Percentiles rank a stretch among this genome's conserved stretches.
Evolutionary conservation across 2,888 invertebrate genomes (phyloP).

Genomic region (Leptinotarsa juncta): DNA sequence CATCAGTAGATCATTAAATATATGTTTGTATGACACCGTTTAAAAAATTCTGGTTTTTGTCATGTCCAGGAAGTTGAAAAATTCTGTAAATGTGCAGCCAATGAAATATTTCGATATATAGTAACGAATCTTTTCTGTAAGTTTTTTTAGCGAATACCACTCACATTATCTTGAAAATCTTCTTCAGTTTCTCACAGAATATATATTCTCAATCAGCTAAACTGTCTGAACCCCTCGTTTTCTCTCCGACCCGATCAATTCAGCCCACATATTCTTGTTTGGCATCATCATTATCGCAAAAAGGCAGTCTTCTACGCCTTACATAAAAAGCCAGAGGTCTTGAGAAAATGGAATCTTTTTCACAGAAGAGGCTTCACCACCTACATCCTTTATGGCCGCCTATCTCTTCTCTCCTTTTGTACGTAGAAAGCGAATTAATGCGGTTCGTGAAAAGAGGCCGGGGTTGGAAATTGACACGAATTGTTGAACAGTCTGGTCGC

Average conservation of each 20-base stretch:
- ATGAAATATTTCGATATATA: no score
- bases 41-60: no score
- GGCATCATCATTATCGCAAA: slow-evolving; percentile 8
- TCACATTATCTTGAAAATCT: no score
- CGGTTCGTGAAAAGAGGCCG: not conserved
- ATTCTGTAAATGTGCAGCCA: no score
- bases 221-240: not conserved
- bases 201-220: not conserved
- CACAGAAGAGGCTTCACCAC: not conserved
- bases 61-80: no score
- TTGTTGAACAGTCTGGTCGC: not conserved
- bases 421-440: slow-evolving; percentile 1
- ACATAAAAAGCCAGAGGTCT: slow-evolving; percentile 9
- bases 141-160: no score
- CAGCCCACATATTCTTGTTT: not conserved
- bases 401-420: not conserved
- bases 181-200: no score
- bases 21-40: no score
- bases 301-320: not conserved
- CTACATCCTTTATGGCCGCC: not conserved
- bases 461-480: not conserved
- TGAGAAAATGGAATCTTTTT: slow-evolving; percentile 22
- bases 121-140: no score
- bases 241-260: not conserved
- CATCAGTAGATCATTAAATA: no score